phyloP scores from a whole-genome alignment of 2,113 vertebrate genomes.

The Dromas ardeola region DNA sequence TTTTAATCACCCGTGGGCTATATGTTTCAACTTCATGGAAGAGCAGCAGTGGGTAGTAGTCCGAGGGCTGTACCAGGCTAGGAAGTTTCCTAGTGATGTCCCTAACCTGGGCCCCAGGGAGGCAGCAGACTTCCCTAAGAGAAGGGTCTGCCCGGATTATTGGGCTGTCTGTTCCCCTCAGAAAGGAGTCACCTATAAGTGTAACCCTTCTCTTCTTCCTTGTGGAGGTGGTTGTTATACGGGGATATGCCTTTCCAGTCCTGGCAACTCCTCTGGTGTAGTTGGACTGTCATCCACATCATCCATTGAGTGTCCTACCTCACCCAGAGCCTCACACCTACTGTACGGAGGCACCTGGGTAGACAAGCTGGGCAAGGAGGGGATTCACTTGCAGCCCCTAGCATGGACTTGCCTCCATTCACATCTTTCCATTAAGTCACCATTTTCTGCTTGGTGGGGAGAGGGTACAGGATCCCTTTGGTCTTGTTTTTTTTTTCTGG shows the following conservation, averaged over 20 bases:
- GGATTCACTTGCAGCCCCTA: background rate
- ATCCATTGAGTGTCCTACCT: background rate
- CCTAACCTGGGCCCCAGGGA: background rate
- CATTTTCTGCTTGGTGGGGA: background rate
- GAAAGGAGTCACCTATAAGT: background rate
- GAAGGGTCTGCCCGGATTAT: background rate
- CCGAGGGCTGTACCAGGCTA: background rate
- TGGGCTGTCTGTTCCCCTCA: background rate
- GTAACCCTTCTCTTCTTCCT: background rate
- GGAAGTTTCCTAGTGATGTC: background rate
- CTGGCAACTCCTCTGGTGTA: background rate
- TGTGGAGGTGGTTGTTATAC: background rate
- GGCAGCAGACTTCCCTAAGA: background rate
- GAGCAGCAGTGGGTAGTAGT: background rate
- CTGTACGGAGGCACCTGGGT: no score
- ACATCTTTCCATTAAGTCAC: background rate
- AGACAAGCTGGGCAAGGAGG: background rate
- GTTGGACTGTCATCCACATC: background rate
- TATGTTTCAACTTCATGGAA: no score
- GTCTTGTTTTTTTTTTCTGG: background rate
- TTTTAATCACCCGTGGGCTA: background rate
- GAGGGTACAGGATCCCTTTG: background rate
- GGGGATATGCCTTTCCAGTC: background rate
- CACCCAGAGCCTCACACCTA: background rate
- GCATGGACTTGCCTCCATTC: background rate